Conservation (phyloP, 2,888 invertebrate species). For the Dione vanillae region DNA sequence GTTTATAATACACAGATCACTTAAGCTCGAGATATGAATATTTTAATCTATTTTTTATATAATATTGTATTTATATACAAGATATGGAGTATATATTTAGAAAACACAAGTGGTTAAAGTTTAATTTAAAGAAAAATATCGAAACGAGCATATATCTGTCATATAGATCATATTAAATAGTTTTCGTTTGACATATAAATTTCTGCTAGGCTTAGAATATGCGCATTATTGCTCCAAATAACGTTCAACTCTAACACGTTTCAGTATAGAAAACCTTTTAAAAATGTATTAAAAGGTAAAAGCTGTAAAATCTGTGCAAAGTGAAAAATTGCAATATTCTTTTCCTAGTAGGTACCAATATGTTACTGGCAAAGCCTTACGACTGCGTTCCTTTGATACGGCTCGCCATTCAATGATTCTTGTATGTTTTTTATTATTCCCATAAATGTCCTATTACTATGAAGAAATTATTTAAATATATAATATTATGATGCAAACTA, state of each 20-base stretch:
- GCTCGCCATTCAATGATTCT: conserved; percentile 8
- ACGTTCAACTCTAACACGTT: conserved; percentile 1
- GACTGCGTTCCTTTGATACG: conserved; percentile 23
- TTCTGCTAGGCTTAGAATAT: neutral
- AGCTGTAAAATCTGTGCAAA: conserved; percentile 6
- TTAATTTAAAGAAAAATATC: no score
- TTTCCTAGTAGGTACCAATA: neutral
- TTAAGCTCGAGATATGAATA: conserved; percentile 1
- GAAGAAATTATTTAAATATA: neutral
- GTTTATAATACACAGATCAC: neutral
- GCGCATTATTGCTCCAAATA: conserved; percentile 6
- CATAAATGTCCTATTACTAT: neutral
- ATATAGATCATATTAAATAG: no score
- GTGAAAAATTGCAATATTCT: conserved; percentile 23
- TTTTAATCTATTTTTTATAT: neutral
- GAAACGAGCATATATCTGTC: no score
- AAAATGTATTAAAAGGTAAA: conserved; percentile 18
- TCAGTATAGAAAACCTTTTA: neutral
- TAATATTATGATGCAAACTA: no score
- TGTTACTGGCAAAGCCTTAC: conserved; percentile 9
- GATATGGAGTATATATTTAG: no score
- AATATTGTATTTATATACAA: neutral
- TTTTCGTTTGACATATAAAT: no score
- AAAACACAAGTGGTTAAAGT: no score
- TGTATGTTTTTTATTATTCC: conserved; percentile 1